Conservation (phyloP, 2,888 invertebrate genomes). For the Hypomecis atomaria region DNA sequence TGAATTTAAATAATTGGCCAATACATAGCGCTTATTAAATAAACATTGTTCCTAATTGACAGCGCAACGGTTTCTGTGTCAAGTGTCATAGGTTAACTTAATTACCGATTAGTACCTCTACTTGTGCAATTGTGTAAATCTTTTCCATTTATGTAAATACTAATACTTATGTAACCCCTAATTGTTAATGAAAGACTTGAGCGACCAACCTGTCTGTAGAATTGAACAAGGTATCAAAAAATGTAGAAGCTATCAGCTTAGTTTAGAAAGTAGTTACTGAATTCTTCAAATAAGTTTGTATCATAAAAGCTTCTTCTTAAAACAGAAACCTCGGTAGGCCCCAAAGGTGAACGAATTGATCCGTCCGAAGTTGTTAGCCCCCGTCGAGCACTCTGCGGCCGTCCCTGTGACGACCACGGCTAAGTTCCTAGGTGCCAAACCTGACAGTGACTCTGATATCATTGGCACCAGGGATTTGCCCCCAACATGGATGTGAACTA, state of each 20-base stretch:
- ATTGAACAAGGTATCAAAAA: background rate
- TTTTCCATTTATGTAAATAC: conserved; percentile 6
- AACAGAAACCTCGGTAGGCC: conserved; percentile 52
- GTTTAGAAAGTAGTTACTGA: too few relatives aligned
- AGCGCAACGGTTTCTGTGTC: conserved; percentile 12
- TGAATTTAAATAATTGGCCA: conserved; percentile 12
- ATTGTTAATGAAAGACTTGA: conserved; percentile 18
- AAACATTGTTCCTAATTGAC: conserved; percentile 13
- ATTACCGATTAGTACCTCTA: background rate
- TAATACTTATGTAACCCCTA: conserved; percentile 12
- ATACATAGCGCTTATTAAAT: conserved; percentile 10
- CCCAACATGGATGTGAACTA: conserved; percentile 55
- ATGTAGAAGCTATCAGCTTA: background rate
- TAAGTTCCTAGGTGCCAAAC: conserved; percentile 36
- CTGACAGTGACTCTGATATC: conserved; percentile 16
- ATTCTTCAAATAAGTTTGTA: background rate
- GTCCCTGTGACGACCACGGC: conserved; percentile 44
- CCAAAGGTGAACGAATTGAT: conserved; percentile 72
- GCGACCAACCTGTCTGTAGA: background rate
- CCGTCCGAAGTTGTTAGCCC: conserved; percentile 77
- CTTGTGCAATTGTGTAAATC: conserved; percentile 14
- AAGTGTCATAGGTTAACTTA: conserved; percentile 20
- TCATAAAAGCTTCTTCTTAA: conserved; percentile 33
- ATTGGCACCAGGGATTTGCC: conserved; percentile 38
- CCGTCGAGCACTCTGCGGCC: conserved; percentile 64